phyloP scores from a whole-genome alignment of 2,888 invertebrate genomes.

The Epinotia ramella region DNA sequence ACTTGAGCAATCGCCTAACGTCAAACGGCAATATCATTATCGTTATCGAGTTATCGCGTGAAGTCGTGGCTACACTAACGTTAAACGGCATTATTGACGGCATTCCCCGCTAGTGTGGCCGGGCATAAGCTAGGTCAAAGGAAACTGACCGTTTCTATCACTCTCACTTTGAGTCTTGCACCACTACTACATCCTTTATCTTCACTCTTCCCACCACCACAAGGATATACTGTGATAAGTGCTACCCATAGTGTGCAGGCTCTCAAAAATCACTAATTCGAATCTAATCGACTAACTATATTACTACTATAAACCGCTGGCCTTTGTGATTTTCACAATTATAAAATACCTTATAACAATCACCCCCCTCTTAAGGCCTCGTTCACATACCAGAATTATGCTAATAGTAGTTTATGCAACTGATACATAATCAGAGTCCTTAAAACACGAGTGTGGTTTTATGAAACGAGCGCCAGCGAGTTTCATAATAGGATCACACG shows the following conservation, averaged over 20 bases:
- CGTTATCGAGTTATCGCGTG: too few relatives aligned
- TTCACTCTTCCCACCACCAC: not conserved
- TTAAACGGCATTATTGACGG: too few relatives aligned
- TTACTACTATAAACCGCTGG: not conserved
- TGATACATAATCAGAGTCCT: too few relatives aligned
- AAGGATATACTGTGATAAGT: not conserved
- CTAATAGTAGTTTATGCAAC: too few relatives aligned
- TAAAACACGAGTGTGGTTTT: too few relatives aligned
- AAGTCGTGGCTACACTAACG: too few relatives aligned
- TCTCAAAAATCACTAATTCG: not conserved
- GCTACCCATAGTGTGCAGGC: not conserved
- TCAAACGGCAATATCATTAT: too few relatives aligned
- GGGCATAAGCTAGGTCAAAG: not conserved
- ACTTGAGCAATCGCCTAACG: too few relatives aligned
- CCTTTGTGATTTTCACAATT: not conserved
- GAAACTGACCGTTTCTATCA: constrained; percentile 10
- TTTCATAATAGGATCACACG: too few relatives aligned
- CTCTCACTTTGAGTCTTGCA: constrained; percentile 11
- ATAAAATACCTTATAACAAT: not conserved
- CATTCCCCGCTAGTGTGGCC: too few relatives aligned
- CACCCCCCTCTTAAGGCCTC: constrained; percentile 3
- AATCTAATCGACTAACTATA: constrained; percentile 1
- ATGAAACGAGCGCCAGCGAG: too few relatives aligned
- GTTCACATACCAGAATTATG: constrained; percentile 5
- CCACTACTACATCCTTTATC: not conserved